Evolutionary conservation across 2,888 invertebrate species (phyloP), one percentile per base, ranked within the genome.

Genomic region (Lepidocyrtoides sp.): DNA sequence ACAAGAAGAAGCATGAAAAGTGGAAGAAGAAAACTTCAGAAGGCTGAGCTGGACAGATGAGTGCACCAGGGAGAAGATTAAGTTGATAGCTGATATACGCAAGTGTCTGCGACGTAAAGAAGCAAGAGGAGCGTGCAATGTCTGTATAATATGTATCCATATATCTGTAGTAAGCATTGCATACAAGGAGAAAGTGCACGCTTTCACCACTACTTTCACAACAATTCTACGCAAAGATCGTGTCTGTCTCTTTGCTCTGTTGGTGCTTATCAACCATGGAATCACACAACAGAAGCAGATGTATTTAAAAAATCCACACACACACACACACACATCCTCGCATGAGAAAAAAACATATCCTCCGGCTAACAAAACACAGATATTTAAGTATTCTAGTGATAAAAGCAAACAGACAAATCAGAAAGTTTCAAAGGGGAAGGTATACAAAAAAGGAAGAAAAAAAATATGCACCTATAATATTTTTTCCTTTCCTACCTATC

Each of bases 261-360:
- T 89, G 84, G 77, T 89, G 90, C 81, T 90, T 90, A 90, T 90
- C 90, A 90, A 85, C 90, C 90, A 81, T 90, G 79, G 90, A 90
- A 90, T 90, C 90, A 84, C 66, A 57, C 90, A 90, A 84, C 90
- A 90, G 66, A 69, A 75, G 32, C 89, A 89, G 89, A 89, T 44
- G 75, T 44, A 75, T 8, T 72, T 44, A 72, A 72, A 41, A 72
- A 72, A n/a, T 72, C 44, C 44, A 20, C 72, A 72, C 44, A 44
- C 44, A 23, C 44, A 20, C 36, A 63, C 10, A 29, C 10, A 57
- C 66, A n/a, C 26, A 29, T 4, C 77, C 36, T 63, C 66, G 29
- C 20, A 87, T 44, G 60, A 41, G 36, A 17, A 75, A 89, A 75
- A 84, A 77, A n/a, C 77, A 41, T 89, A 75, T 84, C 89, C 89